Conservation (phyloP, 2,797 vertebrate species). For the Phaenicophaeus curvirostris region DNA sequence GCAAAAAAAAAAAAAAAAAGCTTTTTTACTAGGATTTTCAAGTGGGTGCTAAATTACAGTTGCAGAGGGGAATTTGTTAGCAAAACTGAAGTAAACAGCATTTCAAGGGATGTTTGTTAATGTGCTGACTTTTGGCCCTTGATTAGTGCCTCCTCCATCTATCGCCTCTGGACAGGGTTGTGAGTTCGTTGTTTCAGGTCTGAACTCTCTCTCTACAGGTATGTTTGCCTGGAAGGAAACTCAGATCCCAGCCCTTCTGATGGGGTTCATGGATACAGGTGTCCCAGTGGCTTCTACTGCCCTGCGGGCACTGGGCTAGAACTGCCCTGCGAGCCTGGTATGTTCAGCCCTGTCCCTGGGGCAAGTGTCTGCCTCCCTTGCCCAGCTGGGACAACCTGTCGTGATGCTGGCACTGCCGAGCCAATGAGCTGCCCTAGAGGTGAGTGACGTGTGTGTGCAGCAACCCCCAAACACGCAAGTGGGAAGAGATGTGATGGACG, state of each 20-base stretch:
- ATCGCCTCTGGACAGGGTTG: background rate
- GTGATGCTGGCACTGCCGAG: slow-evolving; percentile 75
- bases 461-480: rapidly evolving
- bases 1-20: background rate
- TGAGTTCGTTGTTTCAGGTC: background rate
- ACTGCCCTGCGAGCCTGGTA: slow-evolving; percentile 87
- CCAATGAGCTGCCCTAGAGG: slow-evolving; percentile 85
- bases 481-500: background rate
- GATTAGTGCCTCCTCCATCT: background rate
- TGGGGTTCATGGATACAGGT: slow-evolving; percentile 83
- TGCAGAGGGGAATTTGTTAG: background rate
- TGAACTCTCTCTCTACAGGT: slow-evolving; percentile 73
- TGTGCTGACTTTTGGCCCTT: background rate
- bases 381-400: slow-evolving; percentile 83
- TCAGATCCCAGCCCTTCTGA: slow-evolving; percentile 80
- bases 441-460: slow-evolving; percentile 1
- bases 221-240: slow-evolving; percentile 87
- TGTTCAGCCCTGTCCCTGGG: slow-evolving; percentile 82
- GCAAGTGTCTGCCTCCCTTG: slow-evolving; percentile 82
- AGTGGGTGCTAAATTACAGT: background rate
- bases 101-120: background rate
- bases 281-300: slow-evolving; percentile 86
- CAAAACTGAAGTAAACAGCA: background rate
- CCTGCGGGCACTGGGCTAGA: slow-evolving; percentile 80
- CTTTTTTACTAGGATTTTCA: background rate